Base-by-base conservation (phyloP, 2,888 invertebrate species). In the Marronus borbonicus region DNA sequence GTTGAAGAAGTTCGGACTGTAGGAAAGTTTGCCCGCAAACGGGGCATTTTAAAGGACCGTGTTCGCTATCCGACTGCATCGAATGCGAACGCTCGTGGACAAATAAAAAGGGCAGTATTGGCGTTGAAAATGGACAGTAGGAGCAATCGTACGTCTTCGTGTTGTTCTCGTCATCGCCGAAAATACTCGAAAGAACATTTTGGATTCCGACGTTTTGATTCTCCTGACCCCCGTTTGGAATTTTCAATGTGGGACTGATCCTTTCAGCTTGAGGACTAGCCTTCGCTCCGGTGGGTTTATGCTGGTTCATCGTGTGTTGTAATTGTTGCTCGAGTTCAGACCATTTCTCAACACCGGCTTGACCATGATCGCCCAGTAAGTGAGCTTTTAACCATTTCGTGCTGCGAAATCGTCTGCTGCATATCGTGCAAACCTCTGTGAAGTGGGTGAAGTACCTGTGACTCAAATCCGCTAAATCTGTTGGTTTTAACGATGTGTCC, bases 371-470 rank as follows among this genome's bases (percentile, higher is more conserved):
- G 74, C 94, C 94, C 82, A 96, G 90, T 79, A 98, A 88, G 88
- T 97, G 97, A 0, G 95, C 95, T 82, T 96, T 95, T 81, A 97
- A 89, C 92, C 97, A 97, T 80, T 97, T 96, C 17, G 95, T 93
- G 80, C 96, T 97, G 66, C 97, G 92, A 88, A 97, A 97, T 79
- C 97, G 92, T 0, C 97, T 92, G 83, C 94, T 94, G 86, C 97
- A 98, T 77, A 97, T 91, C 14, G 95, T 94, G 86, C 97, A 97
- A 0, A 93, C 93, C 87, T 95, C 95, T 2, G 93, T 93, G 83
- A 92, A 93, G 83, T 93, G 92, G 7, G 92, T 91, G 83, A 92
- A 92, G 85, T 93, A 93, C 75, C 92, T 89, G 82, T 92, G 91
- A 80, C 90, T 92, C 36, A 92, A 86, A 83, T 92, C 92, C 5